Conservation (phyloP, 2,113 vertebrate species). For the Clarias magur region DNA sequence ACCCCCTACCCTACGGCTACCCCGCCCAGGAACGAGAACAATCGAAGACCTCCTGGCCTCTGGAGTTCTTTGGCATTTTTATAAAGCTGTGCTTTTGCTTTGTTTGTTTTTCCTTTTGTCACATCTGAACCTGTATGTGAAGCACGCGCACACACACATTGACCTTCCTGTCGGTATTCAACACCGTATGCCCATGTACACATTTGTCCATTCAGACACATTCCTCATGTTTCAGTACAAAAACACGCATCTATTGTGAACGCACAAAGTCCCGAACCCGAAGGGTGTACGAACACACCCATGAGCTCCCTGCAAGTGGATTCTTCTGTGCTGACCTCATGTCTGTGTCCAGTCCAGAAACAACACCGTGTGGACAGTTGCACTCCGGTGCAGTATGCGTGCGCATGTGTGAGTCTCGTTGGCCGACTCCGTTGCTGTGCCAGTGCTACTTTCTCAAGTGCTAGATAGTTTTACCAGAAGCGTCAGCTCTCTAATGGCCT, state of each 20-base stretch:
- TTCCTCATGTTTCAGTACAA: constrained; percentile 53
- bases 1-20: not conserved
- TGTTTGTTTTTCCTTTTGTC: constrained; percentile 45
- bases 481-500: not conserved
- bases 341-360: constrained; percentile 69
- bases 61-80: constrained; percentile 9
- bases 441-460: not conserved
- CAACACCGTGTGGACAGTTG: constrained; percentile 65
- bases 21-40: constrained; percentile 41
- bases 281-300: constrained; percentile 21
- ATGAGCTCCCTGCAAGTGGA: constrained; percentile 60
- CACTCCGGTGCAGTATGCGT: constrained; percentile 49
- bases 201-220: constrained; percentile 44
- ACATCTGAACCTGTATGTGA: constrained; percentile 6
- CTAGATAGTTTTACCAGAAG: not conserved
- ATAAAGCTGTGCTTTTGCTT: constrained; percentile 36
- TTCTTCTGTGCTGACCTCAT: constrained; percentile 74
- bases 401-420: constrained; percentile 22
- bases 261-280: not conserved
- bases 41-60: constrained; percentile 16
- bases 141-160: not conserved
- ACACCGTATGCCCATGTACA: constrained; percentile 33
- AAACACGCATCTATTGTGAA: constrained; percentile 5
- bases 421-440: not conserved
- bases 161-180: constrained; percentile 20